Evolutionary conservation across 2,888 invertebrate genomes (phyloP), one percentile per base, ranked within the genome.

Genomic region (Sesia apiformis): DNA sequence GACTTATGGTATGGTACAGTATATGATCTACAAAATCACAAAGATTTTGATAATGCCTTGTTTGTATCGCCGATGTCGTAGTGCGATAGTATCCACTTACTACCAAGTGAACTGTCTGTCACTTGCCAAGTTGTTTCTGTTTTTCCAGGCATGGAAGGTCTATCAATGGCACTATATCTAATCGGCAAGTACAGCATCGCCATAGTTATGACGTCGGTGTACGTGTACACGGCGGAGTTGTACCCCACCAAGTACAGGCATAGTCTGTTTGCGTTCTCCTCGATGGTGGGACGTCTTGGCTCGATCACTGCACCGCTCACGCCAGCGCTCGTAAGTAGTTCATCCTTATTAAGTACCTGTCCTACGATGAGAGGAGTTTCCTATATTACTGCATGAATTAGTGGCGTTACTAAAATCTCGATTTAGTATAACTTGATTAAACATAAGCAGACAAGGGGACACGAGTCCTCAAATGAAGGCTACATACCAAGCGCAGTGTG

Each of bases 301-400:
- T 92, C 93, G 40, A 93, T 93, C 76, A 83, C 92, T 5, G 92
- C 93, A 5, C 93, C 93, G 2, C 92, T 93, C 60, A 93, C 92
- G 6, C 93, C 93, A 1, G 81, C 93, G 46, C 73, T 93, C 70
- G 93, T 93, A 73, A 81, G 89, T 70, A 50, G 4, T 7, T 41
- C 41, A 41, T 23, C 23, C 23, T 23, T 23, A 23, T 23, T 23
- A 23, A 23, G 2, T 23, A 23, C 23, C 23, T 23, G 23, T 23
- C 23, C 23, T 23, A 23, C 23, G 23, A 23, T 23, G 23, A 1
- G 2, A 23, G 23, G 23, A 23, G 23, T 23, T 23, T 23, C 23
- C 23, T 1, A 23, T 23, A 23, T 23, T 23, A 23, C 23, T 23
- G 2, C 23, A 23, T 23, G 23, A 23, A 23, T 23, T 23, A 23